Base-by-base conservation (phyloP, 2,797 vertebrate species). In the Scolopax rusticola region DNA sequence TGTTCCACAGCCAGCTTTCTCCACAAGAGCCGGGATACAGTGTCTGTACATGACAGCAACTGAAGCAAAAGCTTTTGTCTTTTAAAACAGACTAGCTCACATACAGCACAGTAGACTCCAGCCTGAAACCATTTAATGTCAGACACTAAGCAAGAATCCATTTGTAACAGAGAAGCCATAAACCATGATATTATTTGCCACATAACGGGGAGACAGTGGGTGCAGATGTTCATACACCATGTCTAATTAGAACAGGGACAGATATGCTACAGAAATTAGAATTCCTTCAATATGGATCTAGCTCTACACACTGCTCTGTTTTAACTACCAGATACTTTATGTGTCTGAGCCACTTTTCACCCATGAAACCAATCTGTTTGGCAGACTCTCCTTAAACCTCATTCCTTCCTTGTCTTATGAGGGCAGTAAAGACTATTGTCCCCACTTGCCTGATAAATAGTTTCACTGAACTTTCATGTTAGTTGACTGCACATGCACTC, bases 1-100 rank as follows among this genome's bases (percentile, higher is more conserved):
- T 90, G 91, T 93, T 96, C 95, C 95, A 93, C 91, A 90, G 93
- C 73, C 93, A 95, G 91, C 93, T 94, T 86, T 79, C 95, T 95
- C 96, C 83, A 79, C 93, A 91, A 96, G 95, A 89, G 94, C 85
- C 85, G 40, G 90, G 83, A 82, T 94, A 93, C 89, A 91, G 89
- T 84, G 82, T 84, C 92, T 87, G 70, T 82, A 64, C 87, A 43
- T 68, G 95, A 91, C 87, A 88, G 94, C 91, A 76, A 56, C 80
- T 82, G 74, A 87, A 96, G 91, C 63, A 82, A 90, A 96, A 94
- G 85, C 89, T 82, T 96, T 96, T 90, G 94, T 88, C 94, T 86
- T 94, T 93, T 95, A 84, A 87, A 96, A 79, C n/a, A 84, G 83
- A 95, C n/a, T 76, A 79, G 76, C 77, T 93, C 89, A 41, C 59